A percentile compares a stretch with the other conserved stretches of the same genome.
Conservation (phyloP, 2,797 vertebrate genomes). For the Ambastaia sidthimunki region DNA sequence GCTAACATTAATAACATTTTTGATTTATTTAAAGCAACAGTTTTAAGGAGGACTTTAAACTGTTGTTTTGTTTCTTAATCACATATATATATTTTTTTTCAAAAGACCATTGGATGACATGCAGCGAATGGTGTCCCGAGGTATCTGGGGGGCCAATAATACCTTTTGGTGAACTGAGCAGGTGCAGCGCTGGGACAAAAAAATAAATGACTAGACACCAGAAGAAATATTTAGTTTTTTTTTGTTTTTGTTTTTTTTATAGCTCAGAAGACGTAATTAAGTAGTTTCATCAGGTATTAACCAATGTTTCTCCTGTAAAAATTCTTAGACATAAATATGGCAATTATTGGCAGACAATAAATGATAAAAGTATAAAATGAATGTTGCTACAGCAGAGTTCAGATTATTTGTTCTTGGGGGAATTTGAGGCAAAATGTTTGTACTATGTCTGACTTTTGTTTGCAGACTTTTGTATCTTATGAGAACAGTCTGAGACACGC, state of each 20-base stretch:
- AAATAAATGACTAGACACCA: constrained; percentile 73
- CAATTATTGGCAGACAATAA: too few relatives aligned
- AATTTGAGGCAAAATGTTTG: too few relatives aligned
- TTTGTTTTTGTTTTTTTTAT: background rate
- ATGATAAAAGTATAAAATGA: too few relatives aligned
- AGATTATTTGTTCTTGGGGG: too few relatives aligned
- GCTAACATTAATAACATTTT: constrained; percentile 74
- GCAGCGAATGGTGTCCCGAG: constrained; percentile 49
- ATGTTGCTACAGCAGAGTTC: too few relatives aligned
- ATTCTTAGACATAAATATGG: too few relatives aligned
- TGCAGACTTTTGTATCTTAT: too few relatives aligned
- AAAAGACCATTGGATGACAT: constrained; percentile 70
- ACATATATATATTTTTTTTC: constrained; percentile 64
- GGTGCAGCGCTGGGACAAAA: constrained; percentile 77
- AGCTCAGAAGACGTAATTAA: background rate
- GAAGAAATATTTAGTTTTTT: constrained; percentile 7
- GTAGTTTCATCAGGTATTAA: constrained; percentile 9
- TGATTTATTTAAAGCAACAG: constrained; percentile 71
- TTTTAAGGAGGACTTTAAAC: too few relatives aligned
- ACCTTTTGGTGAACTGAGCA: constrained; percentile 69
- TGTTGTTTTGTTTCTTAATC: constrained; percentile 54
- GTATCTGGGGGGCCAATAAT: constrained; percentile 67
- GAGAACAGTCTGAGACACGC: too few relatives aligned
- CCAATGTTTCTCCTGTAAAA: too few relatives aligned
- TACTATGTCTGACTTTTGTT: too few relatives aligned